These are phyloP conservation scores for Xestia xanthographa DNA, from an alignment of 2,888 invertebrate genomes.

Conservation along the genomic window DNA sequence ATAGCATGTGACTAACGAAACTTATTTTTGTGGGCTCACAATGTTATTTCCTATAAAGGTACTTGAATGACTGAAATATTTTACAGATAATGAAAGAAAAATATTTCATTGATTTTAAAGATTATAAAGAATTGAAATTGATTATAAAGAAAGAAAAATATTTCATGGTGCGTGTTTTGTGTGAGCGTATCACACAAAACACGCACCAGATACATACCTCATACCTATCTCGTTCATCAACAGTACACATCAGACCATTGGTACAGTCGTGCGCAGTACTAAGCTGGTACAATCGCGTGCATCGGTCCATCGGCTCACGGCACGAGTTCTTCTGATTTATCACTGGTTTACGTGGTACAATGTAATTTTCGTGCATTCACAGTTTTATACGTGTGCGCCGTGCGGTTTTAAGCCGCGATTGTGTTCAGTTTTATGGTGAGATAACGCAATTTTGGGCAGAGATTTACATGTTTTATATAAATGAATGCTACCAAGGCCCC, in stretches of 20 bases:
- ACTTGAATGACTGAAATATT: not conserved
- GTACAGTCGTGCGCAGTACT: conserved; percentile 43
- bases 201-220: not conserved
- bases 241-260: not conserved
- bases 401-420: conserved; percentile 12
- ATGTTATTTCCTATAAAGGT: not conserved
- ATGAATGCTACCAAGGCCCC: no score
- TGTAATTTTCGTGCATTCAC: conserved; percentile 58
- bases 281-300: conserved; percentile 57
- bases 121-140: no score
- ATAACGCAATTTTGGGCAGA: not conserved
- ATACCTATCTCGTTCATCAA: not conserved
- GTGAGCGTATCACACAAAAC: no score
- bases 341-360: conserved; percentile 59
- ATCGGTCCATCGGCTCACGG: conserved; percentile 56
- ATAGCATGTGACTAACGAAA: not conserved
- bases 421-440: conserved; percentile 2
- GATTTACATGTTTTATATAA: not conserved
- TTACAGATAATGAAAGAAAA: not conserved
- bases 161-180: no score
- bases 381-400: conserved; percentile 10
- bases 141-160: no score
- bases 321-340: conserved; percentile 66
- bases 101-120: no score
- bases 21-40: not conserved